Percentiles rank a stretch among this genome's conserved stretches.
phyloP scores from a whole-genome alignment of 2,113 vertebrate species.

The Grallaria varia region DNA sequence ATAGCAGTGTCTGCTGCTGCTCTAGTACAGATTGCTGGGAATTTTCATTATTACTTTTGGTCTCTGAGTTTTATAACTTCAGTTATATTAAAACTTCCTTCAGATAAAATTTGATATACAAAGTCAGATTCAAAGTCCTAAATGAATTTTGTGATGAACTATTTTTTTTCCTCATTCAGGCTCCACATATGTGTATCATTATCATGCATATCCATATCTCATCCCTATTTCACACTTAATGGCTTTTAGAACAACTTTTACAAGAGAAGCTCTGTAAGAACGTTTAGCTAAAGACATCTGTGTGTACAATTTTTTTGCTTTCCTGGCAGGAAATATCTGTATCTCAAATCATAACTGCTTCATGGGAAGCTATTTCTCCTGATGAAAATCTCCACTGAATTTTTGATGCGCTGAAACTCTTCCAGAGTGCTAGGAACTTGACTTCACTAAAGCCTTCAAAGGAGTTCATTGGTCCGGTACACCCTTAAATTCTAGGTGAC shows the following conservation, averaged over 20 bases:
- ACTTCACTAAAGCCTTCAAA: not conserved
- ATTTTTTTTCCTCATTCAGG: not conserved
- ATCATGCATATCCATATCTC: not conserved
- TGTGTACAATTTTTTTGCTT: not conserved
- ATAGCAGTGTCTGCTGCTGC: not conserved
- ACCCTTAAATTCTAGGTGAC: not conserved
- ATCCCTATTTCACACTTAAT: not conserved
- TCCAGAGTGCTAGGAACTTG: not conserved
- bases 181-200: not conserved
- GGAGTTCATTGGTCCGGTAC: not conserved
- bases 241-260: not conserved
- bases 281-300: not conserved
- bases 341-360: not conserved
- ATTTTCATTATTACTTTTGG: not conserved
- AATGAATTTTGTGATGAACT: not conserved
- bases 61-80: not conserved
- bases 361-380: not conserved
- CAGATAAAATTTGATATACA: not conserved
- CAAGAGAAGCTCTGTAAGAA: not conserved
- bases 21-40: not conserved
- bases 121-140: not conserved
- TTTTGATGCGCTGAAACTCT: not conserved
- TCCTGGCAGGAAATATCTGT: not conserved
- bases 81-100: not conserved
- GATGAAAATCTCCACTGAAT: not conserved